Evolutionary conservation across 2,797 vertebrate species (phyloP).

Genomic region (Malurus leucopterus): DNA sequence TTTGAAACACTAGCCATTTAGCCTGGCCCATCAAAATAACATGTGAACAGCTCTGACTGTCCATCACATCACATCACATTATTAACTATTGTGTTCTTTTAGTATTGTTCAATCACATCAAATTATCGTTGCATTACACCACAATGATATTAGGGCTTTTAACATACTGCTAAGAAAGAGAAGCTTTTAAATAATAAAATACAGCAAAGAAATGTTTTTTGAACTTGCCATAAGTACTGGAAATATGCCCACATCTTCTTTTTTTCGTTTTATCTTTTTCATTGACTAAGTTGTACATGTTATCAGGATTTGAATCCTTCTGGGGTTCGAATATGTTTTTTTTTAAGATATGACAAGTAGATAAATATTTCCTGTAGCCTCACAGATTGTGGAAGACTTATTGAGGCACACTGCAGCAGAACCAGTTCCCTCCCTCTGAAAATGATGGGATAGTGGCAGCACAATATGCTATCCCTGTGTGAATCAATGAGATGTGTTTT

Average conservation of each 20-base stretch:
- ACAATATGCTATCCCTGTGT: background rate
- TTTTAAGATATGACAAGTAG: background rate
- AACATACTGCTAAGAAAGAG: background rate
- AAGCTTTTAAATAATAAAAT: background rate
- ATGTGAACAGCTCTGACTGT: constrained; percentile 28
- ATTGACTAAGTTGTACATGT: background rate
- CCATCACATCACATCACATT: constrained; percentile 22
- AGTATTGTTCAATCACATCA: background rate
- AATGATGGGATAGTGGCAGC: background rate
- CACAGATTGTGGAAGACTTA: background rate
- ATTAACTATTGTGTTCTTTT: background rate
- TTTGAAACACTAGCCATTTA: constrained; percentile 6
- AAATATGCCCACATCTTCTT: background rate
- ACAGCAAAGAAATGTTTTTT: background rate
- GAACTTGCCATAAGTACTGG: background rate
- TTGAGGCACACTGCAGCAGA: background rate
- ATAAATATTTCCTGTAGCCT: background rate
- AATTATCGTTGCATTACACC: background rate
- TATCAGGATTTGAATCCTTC: background rate
- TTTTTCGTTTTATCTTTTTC: background rate
- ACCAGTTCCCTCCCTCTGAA: background rate
- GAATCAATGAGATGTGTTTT: background rate
- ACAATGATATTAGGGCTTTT: background rate
- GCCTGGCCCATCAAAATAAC: background rate
- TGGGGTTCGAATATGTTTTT: background rate